Evolutionary conservation across 2,113 vertebrate species (phyloP), one percentile per base, ranked within the genome.

Genomic region (Myiopsitta monachus): DNA sequence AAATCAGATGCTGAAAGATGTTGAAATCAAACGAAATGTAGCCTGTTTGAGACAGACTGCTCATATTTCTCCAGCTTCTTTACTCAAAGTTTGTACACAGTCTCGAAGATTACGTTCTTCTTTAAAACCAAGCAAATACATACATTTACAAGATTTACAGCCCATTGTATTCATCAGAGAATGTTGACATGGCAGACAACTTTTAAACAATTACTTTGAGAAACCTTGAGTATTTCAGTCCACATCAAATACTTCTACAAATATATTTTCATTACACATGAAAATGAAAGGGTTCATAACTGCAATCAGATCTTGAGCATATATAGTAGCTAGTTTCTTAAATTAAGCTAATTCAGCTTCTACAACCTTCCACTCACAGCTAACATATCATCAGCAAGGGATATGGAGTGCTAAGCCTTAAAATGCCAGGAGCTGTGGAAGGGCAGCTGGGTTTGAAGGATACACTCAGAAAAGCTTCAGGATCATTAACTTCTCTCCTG

Each of bases 261-360:
- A 85, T 55, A 44, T 15, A 61, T 49, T 62, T 88, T 92, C 5
- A 3, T 68, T 90, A 55, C 9, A 41, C 33, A 31, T 0, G 0
- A 43, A 49, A 78, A 75, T 49, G 8, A 90, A 90, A 92, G 36
- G 24, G 55, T 90, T 87, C 52, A n/a, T 52, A 85, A 81, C 46
- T 88, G 69, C 47, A 64, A 18, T 84, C 57, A 82, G 83, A 76
- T 24, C 54, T 64, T 41, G 17, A 78, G 59, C 4, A 3, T 62
- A 43, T 39, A 83, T 69, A 87, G 83, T 90, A 90, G 88, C 83
- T 91, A 12, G 0, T 88, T 94, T 85, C 80, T 78, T 87, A 92
- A 91, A 83, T 87, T 77, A 88, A 94, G 68, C 69, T 90, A 96
- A 97, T 96, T 82, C 49, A 79, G 38, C 95, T 95, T 82, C 89